phyloP scores from a whole-genome alignment of 2,888 invertebrate genomes.

The Siphonodentalium dalli region DNA sequence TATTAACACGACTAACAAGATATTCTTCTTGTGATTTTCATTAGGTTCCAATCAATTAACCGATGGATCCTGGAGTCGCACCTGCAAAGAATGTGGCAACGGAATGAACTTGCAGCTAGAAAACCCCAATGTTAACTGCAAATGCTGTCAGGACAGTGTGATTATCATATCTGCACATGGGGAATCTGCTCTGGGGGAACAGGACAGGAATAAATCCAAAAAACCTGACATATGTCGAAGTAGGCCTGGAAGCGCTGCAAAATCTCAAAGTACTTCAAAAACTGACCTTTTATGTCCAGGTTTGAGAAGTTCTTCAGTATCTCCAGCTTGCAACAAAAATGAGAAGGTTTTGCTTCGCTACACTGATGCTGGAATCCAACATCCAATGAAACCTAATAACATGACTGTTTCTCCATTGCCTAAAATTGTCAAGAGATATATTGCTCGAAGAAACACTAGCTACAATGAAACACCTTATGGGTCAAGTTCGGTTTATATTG shows the following conservation, averaged over 20 bases:
- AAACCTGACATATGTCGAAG: too few relatives aligned
- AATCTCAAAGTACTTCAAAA: too few relatives aligned
- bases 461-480: conserved; percentile 33
- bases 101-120: conserved; percentile 52
- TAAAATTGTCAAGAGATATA: conserved; percentile 36
- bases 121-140: conserved; percentile 47
- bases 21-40: too few relatives aligned
- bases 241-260: too few relatives aligned
- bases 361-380: conserved; percentile 40
- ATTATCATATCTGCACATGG: conserved; percentile 28
- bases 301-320: too few relatives aligned
- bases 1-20: too few relatives aligned
- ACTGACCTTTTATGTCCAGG: too few relatives aligned
- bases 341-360: conserved; percentile 39
- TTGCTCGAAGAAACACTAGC: conserved; percentile 34
- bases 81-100: conserved; percentile 50
- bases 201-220: too few relatives aligned
- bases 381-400: conserved; percentile 32
- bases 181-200: too few relatives aligned
- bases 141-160: conserved; percentile 50
- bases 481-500: conserved; percentile 36
- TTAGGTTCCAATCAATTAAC: conserved; percentile 43
- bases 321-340: conserved; percentile 19
- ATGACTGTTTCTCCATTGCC: conserved; percentile 27
- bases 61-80: conserved; percentile 42